Evolutionary conservation across 2,888 invertebrate species (phyloP).

Genomic region (Itoplectis maculator): DNA sequence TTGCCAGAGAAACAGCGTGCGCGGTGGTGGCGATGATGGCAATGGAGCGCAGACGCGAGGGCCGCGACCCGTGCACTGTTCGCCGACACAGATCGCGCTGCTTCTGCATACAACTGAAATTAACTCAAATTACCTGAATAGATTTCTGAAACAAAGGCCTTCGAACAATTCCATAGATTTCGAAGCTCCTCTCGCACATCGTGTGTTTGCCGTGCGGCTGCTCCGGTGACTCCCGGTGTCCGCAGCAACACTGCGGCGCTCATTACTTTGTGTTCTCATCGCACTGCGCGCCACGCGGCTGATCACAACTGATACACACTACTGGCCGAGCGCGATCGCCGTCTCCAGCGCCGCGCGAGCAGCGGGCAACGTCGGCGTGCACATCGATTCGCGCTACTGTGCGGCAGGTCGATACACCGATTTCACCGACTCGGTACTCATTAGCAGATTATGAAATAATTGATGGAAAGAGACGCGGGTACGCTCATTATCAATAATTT

Average conservation of each 20-base stretch:
- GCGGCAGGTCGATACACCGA: neutral
- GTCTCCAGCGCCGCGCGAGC: conserved; percentile 7
- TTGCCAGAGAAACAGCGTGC: conserved; percentile 19
- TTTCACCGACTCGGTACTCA: neutral
- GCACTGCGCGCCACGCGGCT: neutral
- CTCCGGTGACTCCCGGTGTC: conserved; percentile 39
- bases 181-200: neutral
- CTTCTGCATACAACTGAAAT: conserved; percentile 48
- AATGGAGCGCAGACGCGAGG: neutral
- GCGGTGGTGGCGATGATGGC: neutral
- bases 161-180: conserved; percentile 67
- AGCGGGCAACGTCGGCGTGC: neutral
- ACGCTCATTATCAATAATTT: conserved; percentile 2
- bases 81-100: conserved; percentile 38
- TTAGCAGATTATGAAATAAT: neutral
- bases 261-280: neutral
- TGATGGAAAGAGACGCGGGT: neutral
- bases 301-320: conserved; percentile 13
- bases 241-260: neutral
- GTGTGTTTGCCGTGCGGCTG: conserved; percentile 48
- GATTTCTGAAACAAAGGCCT: conserved; percentile 60
- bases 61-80: conserved; percentile 4
- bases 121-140: conserved; percentile 63
- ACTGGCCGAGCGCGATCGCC: neutral
- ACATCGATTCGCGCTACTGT: conserved; percentile 36